Percentiles rank a stretch among this genome's conserved stretches.
Evolutionary conservation across 2,888 invertebrate species (phyloP).

Genomic region (Cyrtodaria siliqua): DNA sequence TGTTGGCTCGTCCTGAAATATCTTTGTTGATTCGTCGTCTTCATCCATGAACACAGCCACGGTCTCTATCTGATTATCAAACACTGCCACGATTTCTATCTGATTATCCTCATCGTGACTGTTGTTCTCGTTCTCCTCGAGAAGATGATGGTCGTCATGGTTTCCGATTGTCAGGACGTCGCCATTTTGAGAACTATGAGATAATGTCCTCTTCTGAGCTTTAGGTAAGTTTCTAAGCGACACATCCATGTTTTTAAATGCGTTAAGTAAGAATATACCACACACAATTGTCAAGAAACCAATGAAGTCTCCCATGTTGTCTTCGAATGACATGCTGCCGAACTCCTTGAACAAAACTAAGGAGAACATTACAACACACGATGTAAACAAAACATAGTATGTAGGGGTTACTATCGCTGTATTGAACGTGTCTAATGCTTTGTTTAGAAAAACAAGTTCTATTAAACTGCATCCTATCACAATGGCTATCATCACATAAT

Average conservation of each 20-base stretch:
- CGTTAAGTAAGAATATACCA: conserved; percentile 96
- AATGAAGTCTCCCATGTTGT: conserved; percentile 94
- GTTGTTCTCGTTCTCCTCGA: conserved; percentile 57
- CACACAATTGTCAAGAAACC: conserved; percentile 95
- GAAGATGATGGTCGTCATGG: conserved; percentile 59
- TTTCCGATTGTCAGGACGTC: conserved; percentile 54
- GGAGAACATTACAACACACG: conserved; percentile 95
- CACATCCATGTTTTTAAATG: conserved; percentile 93
- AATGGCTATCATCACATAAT: conserved; percentile 91
- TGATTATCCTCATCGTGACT: conserved; percentile 58
- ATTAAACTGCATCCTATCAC: conserved; percentile 93
- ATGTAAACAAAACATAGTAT: conserved; percentile 98
- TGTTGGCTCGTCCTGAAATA: conserved; percentile 32
- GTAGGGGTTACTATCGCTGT: conserved; percentile 98
- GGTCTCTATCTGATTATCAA: too few relatives aligned
- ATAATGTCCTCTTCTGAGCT: conserved; percentile 67
- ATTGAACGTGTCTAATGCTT: conserved; percentile 96
- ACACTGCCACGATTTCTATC: conserved; percentile 27
- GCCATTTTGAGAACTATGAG: conserved; percentile 60
- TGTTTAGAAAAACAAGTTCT: conserved; percentile 98
- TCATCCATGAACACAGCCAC: too few relatives aligned
- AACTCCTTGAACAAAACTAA: conserved; percentile 97
- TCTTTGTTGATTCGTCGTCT: too few relatives aligned
- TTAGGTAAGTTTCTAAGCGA: conserved; percentile 85
- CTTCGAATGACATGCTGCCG: conserved; percentile 90